phyloP scores from a whole-genome alignment of 2,888 invertebrate genomes.

The Urechis unicinctus region DNA sequence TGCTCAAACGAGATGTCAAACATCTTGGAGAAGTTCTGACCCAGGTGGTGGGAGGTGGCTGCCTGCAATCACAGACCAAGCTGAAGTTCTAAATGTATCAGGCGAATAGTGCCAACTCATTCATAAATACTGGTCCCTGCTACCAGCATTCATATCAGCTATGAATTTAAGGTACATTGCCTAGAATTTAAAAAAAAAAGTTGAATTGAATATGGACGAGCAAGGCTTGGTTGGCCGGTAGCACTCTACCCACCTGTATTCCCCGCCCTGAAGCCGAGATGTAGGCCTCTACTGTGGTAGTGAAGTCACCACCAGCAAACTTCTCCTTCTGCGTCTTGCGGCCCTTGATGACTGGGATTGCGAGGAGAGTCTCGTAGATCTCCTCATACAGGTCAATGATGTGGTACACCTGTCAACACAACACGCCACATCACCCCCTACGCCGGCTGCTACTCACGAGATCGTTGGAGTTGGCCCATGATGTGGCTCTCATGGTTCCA shows the following conservation, averaged over 20 bases:
- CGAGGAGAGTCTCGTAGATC: conserved; percentile 83
- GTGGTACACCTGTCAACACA: conserved; percentile 36
- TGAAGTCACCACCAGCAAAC: conserved; percentile 96
- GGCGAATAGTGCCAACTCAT: no score
- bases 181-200: background rate
- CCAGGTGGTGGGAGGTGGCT: conserved; percentile 95
- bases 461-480: no score
- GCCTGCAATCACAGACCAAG: conserved; percentile 54
- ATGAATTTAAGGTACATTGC: background rate
- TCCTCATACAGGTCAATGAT: conserved; percentile 75
- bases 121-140: no score
- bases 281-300: conserved; percentile 94
- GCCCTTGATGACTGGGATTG: conserved; percentile 73
- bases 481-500: no score
- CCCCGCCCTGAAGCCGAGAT: conserved; percentile 88
- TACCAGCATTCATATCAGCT: background rate
- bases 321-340: conserved; percentile 98
- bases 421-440: background rate
- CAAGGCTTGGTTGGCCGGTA: no score
- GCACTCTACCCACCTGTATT: conserved; percentile 63
- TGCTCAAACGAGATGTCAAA: conserved; percentile 94
- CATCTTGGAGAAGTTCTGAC: conserved; percentile 99
- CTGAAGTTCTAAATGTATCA: background rate
- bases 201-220: no score
- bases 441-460: no score